These are phyloP conservation scores for Coluber constrictor DNA, from an alignment of 2,797 vertebrate genomes.

Conservation along the genomic window DNA sequence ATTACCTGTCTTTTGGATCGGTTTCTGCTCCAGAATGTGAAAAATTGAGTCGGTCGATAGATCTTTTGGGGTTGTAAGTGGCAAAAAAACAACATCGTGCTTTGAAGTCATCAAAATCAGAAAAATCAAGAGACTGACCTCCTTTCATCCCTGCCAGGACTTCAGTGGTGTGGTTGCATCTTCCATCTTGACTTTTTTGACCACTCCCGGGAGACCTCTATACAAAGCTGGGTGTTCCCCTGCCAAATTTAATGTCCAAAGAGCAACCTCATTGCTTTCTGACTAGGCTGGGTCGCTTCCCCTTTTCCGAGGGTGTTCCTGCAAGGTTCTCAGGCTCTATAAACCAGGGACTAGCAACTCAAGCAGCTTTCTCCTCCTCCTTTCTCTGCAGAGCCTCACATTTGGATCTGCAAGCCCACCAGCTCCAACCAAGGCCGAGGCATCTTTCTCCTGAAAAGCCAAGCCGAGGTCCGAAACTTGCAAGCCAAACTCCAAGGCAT, in stretches of 20 bases:
- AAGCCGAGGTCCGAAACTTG: slow-evolving; percentile 70
- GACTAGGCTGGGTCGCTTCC: neutral
- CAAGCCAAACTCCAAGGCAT: slow-evolving; percentile 68
- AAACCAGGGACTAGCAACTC: neutral
- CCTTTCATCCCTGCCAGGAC: neutral
- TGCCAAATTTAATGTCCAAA: neutral
- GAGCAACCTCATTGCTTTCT: neutral
- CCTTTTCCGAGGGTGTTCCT: neutral
- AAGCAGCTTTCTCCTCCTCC: neutral
- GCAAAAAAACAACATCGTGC: neutral
- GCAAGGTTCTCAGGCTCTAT: neutral
- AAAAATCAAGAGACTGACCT: neutral
- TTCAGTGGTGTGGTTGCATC: neutral
- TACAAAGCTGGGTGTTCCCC: neutral
- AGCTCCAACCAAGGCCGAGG: slow-evolving; percentile 85
- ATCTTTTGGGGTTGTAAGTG: no score
- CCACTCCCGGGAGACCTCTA: neutral
- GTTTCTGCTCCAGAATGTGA: no score
- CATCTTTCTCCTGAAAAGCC: slow-evolving; percentile 82
- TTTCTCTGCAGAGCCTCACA: slow-evolving; percentile 53
- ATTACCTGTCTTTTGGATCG: no score
- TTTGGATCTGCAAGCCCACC: slow-evolving; percentile 91
- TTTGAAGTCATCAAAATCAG: neutral
- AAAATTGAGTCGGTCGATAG: no score
- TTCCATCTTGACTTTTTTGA: neutral